Evolutionary conservation across 2,113 vertebrate genomes (phyloP).

Genomic region (Gyps fulvus): DNA sequence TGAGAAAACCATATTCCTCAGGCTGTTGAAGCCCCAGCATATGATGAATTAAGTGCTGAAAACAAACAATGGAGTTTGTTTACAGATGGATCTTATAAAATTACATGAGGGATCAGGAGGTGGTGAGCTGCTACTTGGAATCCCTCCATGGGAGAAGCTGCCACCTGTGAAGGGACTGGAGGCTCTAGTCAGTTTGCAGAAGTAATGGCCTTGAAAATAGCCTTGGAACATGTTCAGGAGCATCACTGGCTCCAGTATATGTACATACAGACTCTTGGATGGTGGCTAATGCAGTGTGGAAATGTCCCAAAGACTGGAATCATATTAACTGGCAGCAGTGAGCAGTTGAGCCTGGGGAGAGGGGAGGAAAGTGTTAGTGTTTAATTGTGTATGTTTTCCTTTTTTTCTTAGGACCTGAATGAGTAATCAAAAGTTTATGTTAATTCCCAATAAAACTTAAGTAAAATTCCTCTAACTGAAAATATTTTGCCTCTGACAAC

Average conservation of each 20-base stretch:
- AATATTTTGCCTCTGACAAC: not conserved
- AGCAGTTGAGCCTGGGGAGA: not conserved
- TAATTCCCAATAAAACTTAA: not conserved
- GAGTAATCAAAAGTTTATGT: not conserved
- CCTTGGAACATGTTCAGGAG: conserved; percentile 18
- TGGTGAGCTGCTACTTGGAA: conserved; percentile 20
- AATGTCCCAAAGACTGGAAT: not conserved
- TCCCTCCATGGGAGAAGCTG: not conserved
- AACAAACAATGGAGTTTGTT: not conserved
- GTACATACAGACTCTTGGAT: not conserved
- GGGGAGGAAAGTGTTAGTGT: not conserved
- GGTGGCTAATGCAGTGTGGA: not conserved
- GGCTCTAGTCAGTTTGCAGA: conserved; percentile 18
- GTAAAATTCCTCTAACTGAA: not conserved
- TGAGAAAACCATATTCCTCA: not conserved
- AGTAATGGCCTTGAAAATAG: conserved; percentile 57
- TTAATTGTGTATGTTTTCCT: not conserved
- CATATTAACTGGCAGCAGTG: not conserved
- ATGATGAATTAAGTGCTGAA: not conserved
- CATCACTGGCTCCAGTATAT: not conserved
- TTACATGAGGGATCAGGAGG: not conserved
- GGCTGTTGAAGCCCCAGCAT: not conserved
- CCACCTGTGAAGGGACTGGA: not conserved
- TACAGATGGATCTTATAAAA: conserved; percentile 9
- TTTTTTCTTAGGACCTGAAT: not conserved